Percentiles rank a stretch among this genome's conserved stretches.
These are phyloP conservation scores for Syngnathus typhle DNA, from an alignment of 2,113 vertebrate species.

Conservation along the genomic window DNA sequence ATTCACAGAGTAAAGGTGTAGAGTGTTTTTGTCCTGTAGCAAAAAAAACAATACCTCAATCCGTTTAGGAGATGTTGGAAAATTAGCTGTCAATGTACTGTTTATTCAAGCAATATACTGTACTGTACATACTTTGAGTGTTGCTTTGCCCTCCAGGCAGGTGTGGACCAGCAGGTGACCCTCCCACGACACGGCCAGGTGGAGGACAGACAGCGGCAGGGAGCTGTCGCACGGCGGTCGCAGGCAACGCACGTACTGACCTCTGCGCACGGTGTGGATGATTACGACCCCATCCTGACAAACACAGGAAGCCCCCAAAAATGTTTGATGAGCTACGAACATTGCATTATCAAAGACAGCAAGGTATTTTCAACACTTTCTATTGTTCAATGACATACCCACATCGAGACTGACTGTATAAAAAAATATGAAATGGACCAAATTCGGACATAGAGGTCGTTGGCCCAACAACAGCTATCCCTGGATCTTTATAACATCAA, in stretches of 20 bases:
- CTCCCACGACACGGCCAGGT: slow-evolving; percentile 88
- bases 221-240: slow-evolving; percentile 86
- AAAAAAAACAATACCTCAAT: background rate
- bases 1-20: slow-evolving; percentile 93
- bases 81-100: background rate
- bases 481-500: background rate
- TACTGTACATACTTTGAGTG: slow-evolving; percentile 77
- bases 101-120: background rate
- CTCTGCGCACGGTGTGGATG: slow-evolving; percentile 82
- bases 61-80: background rate
- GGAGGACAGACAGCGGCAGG: slow-evolving; percentile 79
- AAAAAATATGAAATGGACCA: too few species aligned
- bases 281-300: slow-evolving; percentile 87
- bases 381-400: too few species aligned
- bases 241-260: slow-evolving; percentile 88
- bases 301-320: background rate
- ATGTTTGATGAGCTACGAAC: too few species aligned
- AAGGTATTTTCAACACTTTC: too few species aligned
- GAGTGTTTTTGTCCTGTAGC: slow-evolving; percentile 85
- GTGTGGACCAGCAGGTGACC: slow-evolving; percentile 88
- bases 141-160: slow-evolving; percentile 84
- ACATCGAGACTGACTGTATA: too few species aligned
- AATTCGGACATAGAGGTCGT: too few species aligned
- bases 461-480: too few species aligned
- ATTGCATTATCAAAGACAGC: too few species aligned